Percentiles rank a stretch among this genome's conserved stretches.
phyloP scores from a whole-genome alignment of 2,888 invertebrate genomes.

The Leptarthrus brevirostris region DNA sequence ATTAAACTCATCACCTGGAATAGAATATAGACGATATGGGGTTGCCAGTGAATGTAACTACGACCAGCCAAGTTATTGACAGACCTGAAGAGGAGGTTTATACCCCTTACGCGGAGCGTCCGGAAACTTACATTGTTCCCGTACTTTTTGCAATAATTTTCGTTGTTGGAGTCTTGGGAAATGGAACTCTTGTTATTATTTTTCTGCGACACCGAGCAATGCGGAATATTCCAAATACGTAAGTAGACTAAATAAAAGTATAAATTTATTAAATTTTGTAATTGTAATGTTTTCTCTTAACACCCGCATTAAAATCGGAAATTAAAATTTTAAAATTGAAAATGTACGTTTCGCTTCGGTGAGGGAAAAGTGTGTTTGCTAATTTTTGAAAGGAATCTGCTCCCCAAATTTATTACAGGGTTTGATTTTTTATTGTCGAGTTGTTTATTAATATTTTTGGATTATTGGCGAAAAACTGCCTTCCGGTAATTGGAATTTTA shows the following conservation, averaged over 20 bases:
- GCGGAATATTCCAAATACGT: conserved; percentile 92
- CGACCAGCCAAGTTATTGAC: neutral
- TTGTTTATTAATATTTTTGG: no score
- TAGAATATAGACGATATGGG: conserved; percentile 1
- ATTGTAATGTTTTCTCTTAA: no score
- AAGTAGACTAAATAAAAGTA: conserved; percentile 67
- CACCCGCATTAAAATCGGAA: no score
- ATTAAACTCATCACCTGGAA: no score
- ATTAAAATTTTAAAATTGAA: neutral
- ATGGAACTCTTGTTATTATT: conserved; percentile 87
- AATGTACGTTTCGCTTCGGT: neutral
- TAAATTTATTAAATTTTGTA: neutral
- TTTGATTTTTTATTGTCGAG: no score
- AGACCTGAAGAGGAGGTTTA: conserved; percentile 56
- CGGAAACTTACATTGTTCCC: conserved; percentile 89
- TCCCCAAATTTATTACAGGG: no score
- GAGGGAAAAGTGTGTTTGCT: no score
- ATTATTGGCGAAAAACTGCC: no score
- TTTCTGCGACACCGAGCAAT: conserved; percentile 85
- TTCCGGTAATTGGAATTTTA: no score
- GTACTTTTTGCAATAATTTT: conserved; percentile 87
- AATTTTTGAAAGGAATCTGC: no score
- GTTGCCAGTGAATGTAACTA: conserved; percentile 1
- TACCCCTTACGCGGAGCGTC: conserved; percentile 78
- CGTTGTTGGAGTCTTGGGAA: conserved; percentile 87